A percentile compares a stretch with the other conserved stretches of the same genome.
Conservation (phyloP, 2,113 vertebrate species). For the Phainopepla nitens region DNA sequence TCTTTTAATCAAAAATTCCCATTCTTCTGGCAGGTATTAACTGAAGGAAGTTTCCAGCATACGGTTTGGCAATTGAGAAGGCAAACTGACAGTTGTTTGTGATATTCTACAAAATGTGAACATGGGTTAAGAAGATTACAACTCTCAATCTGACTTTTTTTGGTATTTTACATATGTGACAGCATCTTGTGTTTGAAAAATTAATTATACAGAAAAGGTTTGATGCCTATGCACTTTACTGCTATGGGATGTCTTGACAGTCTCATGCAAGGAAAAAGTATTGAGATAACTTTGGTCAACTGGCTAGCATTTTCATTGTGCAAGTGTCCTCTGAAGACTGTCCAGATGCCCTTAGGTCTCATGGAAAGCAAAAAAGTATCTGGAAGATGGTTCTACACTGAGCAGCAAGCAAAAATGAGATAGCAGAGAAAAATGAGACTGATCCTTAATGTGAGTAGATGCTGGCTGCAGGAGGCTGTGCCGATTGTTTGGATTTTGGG, state of each 20-base stretch:
- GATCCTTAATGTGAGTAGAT: background rate
- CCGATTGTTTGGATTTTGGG: background rate
- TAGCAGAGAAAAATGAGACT: background rate
- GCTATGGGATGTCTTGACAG: background rate
- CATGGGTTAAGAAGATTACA: background rate
- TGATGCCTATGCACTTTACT: background rate
- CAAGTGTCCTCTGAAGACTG: background rate
- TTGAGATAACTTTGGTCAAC: background rate
- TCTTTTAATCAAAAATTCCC: background rate
- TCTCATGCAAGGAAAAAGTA: background rate
- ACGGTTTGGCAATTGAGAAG: background rate
- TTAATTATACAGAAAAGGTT: background rate
- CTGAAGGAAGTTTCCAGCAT: background rate
- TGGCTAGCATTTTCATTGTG: background rate
- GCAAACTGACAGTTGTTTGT: background rate
- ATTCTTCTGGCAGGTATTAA: background rate
- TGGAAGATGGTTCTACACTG: background rate
- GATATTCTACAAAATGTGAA: background rate
- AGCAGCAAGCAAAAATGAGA: background rate
- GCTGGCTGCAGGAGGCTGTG: background rate
- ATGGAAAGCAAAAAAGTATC: background rate
- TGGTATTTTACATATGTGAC: background rate
- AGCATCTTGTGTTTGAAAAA: background rate
- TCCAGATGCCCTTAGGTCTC: background rate
- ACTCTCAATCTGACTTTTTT: background rate